Evolutionary conservation across 2,888 invertebrate species (phyloP), one percentile per base, ranked within the genome.

Genomic region (Cotesia congregata): DNA sequence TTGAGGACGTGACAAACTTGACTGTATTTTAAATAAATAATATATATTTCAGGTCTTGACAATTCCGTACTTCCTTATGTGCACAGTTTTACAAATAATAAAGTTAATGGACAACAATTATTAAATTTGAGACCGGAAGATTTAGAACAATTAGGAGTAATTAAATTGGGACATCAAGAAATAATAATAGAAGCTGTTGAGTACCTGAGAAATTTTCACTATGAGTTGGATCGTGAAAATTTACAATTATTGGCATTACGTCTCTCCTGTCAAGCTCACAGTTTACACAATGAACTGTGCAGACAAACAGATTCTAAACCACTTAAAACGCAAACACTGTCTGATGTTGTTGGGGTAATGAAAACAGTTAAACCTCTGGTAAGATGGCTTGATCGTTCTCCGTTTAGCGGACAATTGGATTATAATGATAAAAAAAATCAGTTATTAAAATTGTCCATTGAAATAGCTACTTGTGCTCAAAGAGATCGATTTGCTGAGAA

Each of bases 131-230:
- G 96, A 77, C 94, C 96, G 71, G 96, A 97, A 88, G 97, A 97
- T 90, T 92, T 98, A 80, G 95, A 96, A 86, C 94, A 95, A 87
- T 92, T 98, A 74, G 96, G 97, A 30, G 94, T 98, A 86, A 91
- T 91, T 79, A 94, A 95, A 87, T 93, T 98, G 80, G 98, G 98
- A 7, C 98, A 98, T 88, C 97, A 98, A 89, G 98, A 98, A 89
- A 93, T 97, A 74, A 93, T 98, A 80, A 91, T 98, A 67, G 97
- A 98, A 90, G 97, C 97, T 71, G 95, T 98, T 12, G 97, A 97
- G 85, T 95, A 97, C 83, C 92, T 98, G 68, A 91, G 95, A 83
- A 95, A 96, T 90, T 95, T 98, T 90, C 96, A 98, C 88, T 97
- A 96, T 91, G 96, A 96, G 87, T 90, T 97, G 85, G 95, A 96